These are phyloP conservation scores for Dermatemys mawii DNA, from an alignment of 2,113 vertebrate genomes.

Conservation along the genomic window DNA sequence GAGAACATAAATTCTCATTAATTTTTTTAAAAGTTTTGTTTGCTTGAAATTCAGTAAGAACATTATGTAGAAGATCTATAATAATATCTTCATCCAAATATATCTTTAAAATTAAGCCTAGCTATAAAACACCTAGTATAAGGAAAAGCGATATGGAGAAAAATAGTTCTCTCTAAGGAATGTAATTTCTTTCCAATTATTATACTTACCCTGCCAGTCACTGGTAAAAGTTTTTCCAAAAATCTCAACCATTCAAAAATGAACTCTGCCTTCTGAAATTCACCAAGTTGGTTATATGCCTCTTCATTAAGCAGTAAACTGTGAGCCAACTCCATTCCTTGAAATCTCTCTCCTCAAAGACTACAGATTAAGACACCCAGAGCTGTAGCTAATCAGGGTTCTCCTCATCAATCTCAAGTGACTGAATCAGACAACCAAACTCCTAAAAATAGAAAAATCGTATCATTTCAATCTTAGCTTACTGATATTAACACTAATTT, in stretches of 20 bases:
- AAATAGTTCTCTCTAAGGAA: background rate
- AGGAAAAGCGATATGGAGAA: background rate
- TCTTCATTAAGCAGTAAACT: slow-evolving; percentile 89
- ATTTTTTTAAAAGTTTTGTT: background rate
- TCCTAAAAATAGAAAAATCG: slow-evolving; percentile 24
- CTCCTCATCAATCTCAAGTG: slow-evolving; percentile 10
- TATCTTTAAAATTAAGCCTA: background rate
- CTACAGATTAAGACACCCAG: background rate
- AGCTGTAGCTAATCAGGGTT: background rate
- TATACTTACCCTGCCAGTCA: slow-evolving; percentile 82
- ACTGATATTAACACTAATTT: background rate
- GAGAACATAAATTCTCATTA: background rate
- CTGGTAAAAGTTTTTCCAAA: slow-evolving; percentile 87
- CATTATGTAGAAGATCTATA: background rate
- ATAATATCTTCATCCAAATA: background rate
- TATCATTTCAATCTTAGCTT: background rate
- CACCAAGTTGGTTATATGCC: slow-evolving; percentile 77
- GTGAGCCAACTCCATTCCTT: slow-evolving; percentile 88
- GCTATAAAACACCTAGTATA: background rate
- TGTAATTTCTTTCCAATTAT: background rate
- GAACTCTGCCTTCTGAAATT: slow-evolving; percentile 87
- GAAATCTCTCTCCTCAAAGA: slow-evolving; percentile 19
- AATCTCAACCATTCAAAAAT: slow-evolving; percentile 89
- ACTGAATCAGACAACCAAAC: slow-evolving; percentile 5
- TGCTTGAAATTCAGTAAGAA: background rate